Evolutionary conservation across 2,797 vertebrate species (phyloP), one percentile per base, ranked within the genome.

Genomic region (Tapera naevia): DNA sequence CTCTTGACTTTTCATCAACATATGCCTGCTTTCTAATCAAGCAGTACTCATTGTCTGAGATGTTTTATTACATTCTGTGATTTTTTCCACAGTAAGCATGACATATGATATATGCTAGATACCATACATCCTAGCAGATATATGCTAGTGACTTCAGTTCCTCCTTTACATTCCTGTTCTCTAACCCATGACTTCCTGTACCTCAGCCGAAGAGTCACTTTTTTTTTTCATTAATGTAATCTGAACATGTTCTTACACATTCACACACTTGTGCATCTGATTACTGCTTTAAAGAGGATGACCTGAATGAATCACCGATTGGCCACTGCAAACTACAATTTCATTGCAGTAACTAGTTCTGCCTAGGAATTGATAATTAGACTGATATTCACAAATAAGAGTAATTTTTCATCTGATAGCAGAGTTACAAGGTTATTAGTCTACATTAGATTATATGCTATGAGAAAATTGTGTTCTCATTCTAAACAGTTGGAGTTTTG

Each of bases 141-240:
- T 17, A 33, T 6, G 45, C 7, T 24, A 37, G 9, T 57, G 37
- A 66, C 12, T 82, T 76, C 27, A 73, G 9, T 82, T 95, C 67
- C 45, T 91, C 32, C 41, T 78, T 92, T 54, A 64, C 28, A 9
- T 91, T 93, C 61, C 67, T 70, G 61, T 3, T 15, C 19, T 87
- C 17, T 22, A 50, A 11, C 11, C 79, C 56, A 66, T 28, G 7
- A 14, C 27, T 91, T 87, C 27, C n/a, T 41, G 6, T 11, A 58
- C 24, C 13, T 28, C 45, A 56, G 33, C 6, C 14, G 56, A 35
- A 18, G 8, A 54, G 13, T 21, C 2, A n/a, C 5, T 13, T 17
- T 3, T 1, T 73, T 73, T 37, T n/a, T 57, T 54, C 25, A 19
- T 5, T 4, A 24, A 7, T 0, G 0, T 66, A 35, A 17, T 9